Evolutionary conservation across 2,113 vertebrate species (phyloP).

Genomic region (Chaetodon trifascialis): DNA sequence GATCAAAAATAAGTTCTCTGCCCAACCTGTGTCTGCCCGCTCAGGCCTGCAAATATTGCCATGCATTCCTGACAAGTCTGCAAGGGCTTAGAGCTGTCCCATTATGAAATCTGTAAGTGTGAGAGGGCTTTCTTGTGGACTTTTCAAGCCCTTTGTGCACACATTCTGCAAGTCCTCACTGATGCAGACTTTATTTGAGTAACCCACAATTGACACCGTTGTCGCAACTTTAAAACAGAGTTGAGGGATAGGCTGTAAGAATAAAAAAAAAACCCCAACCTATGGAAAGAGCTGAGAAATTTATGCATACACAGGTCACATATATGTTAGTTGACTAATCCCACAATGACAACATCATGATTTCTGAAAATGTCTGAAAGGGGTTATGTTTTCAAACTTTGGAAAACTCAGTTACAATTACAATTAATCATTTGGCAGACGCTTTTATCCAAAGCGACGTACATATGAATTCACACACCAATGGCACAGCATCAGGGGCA

Average conservation of each 20-base stretch:
- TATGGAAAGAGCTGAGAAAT: background rate
- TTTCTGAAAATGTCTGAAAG: background rate
- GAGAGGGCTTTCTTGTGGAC: conserved; percentile 5
- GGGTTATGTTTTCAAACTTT: background rate
- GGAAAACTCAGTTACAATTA: background rate
- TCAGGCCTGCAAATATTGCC: background rate
- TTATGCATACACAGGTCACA: background rate
- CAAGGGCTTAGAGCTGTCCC: conserved; percentile 10
- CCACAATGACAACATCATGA: background rate
- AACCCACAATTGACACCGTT: background rate
- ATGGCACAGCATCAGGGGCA: too few species aligned
- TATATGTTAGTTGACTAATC: background rate
- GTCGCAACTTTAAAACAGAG: conserved; percentile 7
- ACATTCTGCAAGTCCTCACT: conserved; percentile 1
- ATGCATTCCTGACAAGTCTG: conserved; percentile 48
- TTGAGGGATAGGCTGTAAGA: background rate
- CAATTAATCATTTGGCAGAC: too few species aligned
- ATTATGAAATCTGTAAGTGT: conserved; percentile 44
- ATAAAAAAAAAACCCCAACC: background rate
- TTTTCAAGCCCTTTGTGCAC: conserved; percentile 10
- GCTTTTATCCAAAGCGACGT: too few species aligned
- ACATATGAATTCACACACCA: too few species aligned
- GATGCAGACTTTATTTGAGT: background rate
- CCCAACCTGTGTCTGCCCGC: background rate
- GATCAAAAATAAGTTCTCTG: conserved; percentile 30